Base-by-base conservation (phyloP, 92 coral and sea anemone genomes). In the Bergia sp. region DNA sequence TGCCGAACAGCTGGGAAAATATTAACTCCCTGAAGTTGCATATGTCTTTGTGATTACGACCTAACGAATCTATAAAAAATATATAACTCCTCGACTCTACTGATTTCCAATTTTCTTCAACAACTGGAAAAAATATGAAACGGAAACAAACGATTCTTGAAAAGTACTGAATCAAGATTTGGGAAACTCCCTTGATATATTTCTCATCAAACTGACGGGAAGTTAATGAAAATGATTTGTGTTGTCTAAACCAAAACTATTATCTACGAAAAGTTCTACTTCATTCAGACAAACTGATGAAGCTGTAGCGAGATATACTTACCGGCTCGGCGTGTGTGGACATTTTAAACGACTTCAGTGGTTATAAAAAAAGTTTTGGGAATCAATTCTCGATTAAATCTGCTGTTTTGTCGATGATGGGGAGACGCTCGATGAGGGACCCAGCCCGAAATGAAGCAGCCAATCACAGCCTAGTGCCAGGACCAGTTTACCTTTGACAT, bases 401-500 rank as follows among this genome's bases (percentile, higher is more conserved):
- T 23, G 76, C 2, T 64, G 45, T 65, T 61, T 37, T 18, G 76
- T 39, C 18, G 74, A 37, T 82, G 65, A 78, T 11, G 18, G 18
- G 74, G 53, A 42, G 85, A 82, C 86, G 86, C 86, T 64, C 38
- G 58, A 38, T 82, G 86, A 65, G 16, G 71, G 40, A 82, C 86
- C 86, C 75, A 82, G 40, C 86, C 86, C 86, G 86, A 82, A 42
- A 64, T 67, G 49, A 82, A 40, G 3, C 36, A 65, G 73, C 86
- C 86, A 82, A 65, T 82, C 38, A 82, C 21, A 42, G 40, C 23
- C 76, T 82, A 65, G 86, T 41, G 76, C 86, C 86, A 82, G 86
- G 75, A 61, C 73, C 76, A 39, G 29, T 61, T 64, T 1, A 80
- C 61, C 29, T 36, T n/a, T 72, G 45, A 80, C 20, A 58, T 64